Percentiles rank a stretch among this genome's conserved stretches.
Evolutionary conservation across 37 sponge, comb jelly and placozoan species (phyloP).

Genomic region (Haliclona indistincta): DNA sequence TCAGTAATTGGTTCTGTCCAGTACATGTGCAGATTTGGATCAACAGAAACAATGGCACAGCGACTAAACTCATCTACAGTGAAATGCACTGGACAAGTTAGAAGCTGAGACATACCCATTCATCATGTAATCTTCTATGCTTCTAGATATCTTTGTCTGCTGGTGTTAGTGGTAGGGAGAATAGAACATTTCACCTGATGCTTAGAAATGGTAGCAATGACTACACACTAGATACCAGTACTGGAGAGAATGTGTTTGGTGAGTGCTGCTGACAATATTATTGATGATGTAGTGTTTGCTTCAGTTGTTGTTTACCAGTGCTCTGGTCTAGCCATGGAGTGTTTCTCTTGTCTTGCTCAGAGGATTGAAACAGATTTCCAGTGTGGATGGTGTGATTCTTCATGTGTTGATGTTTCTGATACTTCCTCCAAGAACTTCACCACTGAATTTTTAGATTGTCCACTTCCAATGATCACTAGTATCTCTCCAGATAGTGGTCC

Average conservation of each 20-base stretch:
- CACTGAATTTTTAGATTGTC: conserved; percentile 16
- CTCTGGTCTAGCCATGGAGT: conserved; percentile 3
- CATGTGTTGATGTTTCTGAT: not conserved
- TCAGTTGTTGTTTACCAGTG: conserved; percentile 59
- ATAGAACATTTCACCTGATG: not conserved
- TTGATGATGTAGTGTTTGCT: not conserved
- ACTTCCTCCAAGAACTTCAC: no score
- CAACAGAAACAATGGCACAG: no score
- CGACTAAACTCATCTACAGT: no score
- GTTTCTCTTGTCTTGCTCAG: conserved; percentile 43
- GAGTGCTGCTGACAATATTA: not conserved
- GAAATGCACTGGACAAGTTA: no score
- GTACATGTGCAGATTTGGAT: no score
- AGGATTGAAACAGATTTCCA: conserved; percentile 23
- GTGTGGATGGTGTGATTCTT: conserved; percentile 66
- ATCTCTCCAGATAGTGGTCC: conserved; percentile 65
- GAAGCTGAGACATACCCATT: no score
- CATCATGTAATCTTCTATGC: no score
- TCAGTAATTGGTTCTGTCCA: no score
- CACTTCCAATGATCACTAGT: conserved; percentile 32
- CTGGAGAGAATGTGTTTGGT: not conserved
- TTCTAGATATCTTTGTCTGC: no score
- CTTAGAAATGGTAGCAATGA: not conserved
- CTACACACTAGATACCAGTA: not conserved
- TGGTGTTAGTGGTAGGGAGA: not conserved